Evolutionary conservation across 2,113 vertebrate genomes (phyloP), one percentile per base, ranked within the genome.

Genomic region (Anguilla japonica): DNA sequence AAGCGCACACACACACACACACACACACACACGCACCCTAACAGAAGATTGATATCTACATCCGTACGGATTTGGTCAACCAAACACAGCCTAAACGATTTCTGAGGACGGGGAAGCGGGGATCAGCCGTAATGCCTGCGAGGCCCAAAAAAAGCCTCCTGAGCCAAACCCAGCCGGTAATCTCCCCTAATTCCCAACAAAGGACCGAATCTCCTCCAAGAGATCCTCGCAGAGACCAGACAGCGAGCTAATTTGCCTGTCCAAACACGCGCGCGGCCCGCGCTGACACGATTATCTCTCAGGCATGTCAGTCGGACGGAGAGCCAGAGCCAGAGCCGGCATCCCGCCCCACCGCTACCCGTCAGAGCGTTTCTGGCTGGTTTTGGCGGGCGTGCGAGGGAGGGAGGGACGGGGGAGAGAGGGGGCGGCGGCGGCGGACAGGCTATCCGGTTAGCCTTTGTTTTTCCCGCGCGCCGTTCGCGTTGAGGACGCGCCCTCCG

Each of bases 131-230:
- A 71, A 40, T 88, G 85, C 78, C 81, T 16, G 41, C 56, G 67
- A 75, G 81, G 89, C 86, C 86, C 34, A 34, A 34, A 88, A 75
- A 71, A 78, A 83, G 83, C 82, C 83, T 46, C 39, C 82, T 83
- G 84, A 83, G 86, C 87, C 87, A 90, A 87, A 88, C 84, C 84
- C 67, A 60, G 60, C 88, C 83, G 87, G 87, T 90, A 89, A 90
- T 67, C 81, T 83, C 87, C 86, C 46, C 80, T 89, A 90, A 89
- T 90, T 87, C 88, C 83, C 84, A 79, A 75, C 71, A 83, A 84
- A 88, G 71, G 85, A 67, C 84, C 11, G 22, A 57, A 86, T 88
- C 82, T 87, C 71, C 75, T 88, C 84, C 85, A 85, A 85, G 87
- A 83, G 86, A 85, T 84, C 85, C 83, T 88, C 81, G 75, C 46